phyloP scores from a whole-genome alignment of 2,113 vertebrate genomes.

The Sebastes fasciatus region DNA sequence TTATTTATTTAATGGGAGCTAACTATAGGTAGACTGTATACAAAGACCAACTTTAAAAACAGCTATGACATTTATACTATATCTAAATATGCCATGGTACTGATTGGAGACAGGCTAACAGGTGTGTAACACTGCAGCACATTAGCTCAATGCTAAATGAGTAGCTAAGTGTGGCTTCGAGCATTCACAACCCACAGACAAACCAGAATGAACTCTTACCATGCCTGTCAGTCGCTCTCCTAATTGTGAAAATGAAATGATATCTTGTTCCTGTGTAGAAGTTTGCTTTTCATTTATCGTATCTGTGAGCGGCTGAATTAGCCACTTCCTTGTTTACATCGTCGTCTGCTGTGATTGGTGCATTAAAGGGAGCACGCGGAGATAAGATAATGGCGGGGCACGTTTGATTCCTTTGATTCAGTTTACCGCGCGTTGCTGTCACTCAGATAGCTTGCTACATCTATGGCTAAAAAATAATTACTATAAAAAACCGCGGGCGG shows the following conservation, averaged over 20 bases:
- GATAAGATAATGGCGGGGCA: not conserved
- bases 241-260: not conserved
- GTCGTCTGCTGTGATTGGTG: not conserved
- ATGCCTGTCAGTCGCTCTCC: not conserved
- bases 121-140: not conserved
- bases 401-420: not conserved
- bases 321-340: slow-evolving; percentile 3
- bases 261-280: not conserved
- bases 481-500: no score
- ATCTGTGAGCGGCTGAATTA: not conserved
- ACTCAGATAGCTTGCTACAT: no score
- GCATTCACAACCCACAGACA: not conserved
- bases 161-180: not conserved
- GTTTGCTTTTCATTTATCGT: no score
- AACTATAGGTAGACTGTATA: not conserved
- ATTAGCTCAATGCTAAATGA: not conserved
- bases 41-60: not conserved
- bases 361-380: no score
- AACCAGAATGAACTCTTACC: not conserved
- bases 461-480: no score
- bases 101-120: not conserved
- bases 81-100: not conserved
- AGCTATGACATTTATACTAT: not conserved
- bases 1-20: not conserved
- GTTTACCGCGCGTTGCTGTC: no score